Conservation (phyloP, 2,797 vertebrate species). For the Tangara arthus region DNA sequence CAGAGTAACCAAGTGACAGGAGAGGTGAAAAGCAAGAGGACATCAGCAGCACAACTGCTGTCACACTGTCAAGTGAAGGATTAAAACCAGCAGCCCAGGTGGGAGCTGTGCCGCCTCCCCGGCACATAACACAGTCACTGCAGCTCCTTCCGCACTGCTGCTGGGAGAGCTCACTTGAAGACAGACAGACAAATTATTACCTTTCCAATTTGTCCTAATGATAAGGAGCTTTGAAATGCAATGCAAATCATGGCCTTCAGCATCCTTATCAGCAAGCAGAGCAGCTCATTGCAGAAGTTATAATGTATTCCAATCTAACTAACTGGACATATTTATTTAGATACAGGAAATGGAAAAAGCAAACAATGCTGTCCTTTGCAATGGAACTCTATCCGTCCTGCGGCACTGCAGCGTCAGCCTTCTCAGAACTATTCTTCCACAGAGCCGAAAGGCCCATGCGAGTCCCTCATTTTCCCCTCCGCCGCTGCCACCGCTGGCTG, state of each 20-base stretch:
- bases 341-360: neutral
- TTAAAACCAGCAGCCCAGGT: neutral
- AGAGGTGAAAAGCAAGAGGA: neutral
- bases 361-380: neutral
- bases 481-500: accelerated
- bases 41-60: neutral
- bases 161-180: neutral
- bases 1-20: neutral
- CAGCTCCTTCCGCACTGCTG: neutral
- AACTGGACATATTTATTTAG: neutral
- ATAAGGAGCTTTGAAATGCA: neutral
- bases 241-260: slow-evolving; percentile 29
- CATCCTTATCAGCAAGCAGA: neutral
- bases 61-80: neutral
- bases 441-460: neutral
- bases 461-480: accelerated
- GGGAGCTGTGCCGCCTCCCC: neutral
- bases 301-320: neutral
- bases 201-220: neutral
- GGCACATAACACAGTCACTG: neutral
- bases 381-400: neutral
- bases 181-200: slow-evolving; percentile 19
- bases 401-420: neutral
- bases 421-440: neutral
- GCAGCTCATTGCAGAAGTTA: neutral